Evolutionary conservation across 2,113 vertebrate genomes (phyloP).

Genomic region (Riparia riparia): DNA sequence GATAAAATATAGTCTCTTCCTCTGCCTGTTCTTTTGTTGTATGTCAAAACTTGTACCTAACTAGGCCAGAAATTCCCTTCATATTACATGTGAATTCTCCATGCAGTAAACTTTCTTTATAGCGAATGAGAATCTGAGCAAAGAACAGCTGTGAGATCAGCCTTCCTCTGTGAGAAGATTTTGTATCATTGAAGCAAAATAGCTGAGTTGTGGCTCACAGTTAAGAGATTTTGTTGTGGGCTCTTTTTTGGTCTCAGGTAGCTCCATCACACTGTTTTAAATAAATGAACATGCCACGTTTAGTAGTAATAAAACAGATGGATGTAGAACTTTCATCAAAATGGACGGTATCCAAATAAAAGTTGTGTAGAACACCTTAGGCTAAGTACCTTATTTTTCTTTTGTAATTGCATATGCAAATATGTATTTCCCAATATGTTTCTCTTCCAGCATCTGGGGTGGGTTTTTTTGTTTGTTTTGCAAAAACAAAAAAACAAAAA

Average conservation of each 20-base stretch:
- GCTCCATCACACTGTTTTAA: neutral
- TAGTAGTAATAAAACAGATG: conserved; percentile 33
- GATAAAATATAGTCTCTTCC: neutral
- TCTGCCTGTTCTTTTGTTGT: neutral
- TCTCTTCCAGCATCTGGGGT: neutral
- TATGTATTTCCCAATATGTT: neutral
- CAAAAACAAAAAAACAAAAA: too few relatives aligned
- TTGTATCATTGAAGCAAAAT: neutral
- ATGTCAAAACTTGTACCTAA: neutral
- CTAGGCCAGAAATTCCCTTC: neutral
- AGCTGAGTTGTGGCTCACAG: neutral
- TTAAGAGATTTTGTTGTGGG: neutral
- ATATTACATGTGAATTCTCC: neutral
- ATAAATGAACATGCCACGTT: neutral
- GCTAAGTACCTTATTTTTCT: neutral
- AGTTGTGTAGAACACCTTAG: neutral
- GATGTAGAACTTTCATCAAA: neutral
- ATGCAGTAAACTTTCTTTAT: neutral
- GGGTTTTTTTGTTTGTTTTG: neutral
- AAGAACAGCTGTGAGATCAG: neutral
- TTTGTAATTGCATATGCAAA: neutral
- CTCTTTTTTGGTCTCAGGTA: neutral
- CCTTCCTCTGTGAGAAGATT: neutral
- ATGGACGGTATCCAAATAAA: neutral
- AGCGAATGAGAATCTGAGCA: neutral